phyloP scores from a whole-genome alignment of 2,888 invertebrate species.

The Drosophila longiperda region DNA sequence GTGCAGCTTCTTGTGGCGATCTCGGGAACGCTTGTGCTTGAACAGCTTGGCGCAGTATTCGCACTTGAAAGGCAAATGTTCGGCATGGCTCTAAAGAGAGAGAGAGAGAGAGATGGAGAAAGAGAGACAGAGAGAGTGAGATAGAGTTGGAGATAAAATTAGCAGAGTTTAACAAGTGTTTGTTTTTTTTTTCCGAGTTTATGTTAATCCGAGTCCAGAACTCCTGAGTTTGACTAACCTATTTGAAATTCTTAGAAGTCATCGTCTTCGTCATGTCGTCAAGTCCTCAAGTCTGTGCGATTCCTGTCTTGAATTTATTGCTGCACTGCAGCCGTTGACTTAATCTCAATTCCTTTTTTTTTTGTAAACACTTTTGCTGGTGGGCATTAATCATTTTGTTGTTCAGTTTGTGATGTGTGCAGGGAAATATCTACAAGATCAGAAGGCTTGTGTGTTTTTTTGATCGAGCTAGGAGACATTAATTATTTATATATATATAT shows the following conservation, averaged over 20 bases:
- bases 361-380: neutral
- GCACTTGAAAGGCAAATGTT: slow-evolving; percentile 96
- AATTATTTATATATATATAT: neutral
- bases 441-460: neutral
- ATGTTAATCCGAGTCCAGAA: slow-evolving; percentile 24
- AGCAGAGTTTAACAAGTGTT: slow-evolving; percentile 34
- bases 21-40: slow-evolving; percentile 97
- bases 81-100: slow-evolving; percentile 89
- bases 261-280: slow-evolving; percentile 48
- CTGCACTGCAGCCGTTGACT: slow-evolving; percentile 60
- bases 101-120: neutral
- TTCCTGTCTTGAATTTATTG: slow-evolving; percentile 71
- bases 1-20: slow-evolving; percentile 96
- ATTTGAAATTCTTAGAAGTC: slow-evolving; percentile 78
- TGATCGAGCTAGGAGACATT: neutral
- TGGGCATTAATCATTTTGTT: neutral
- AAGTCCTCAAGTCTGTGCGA: slow-evolving; percentile 33
- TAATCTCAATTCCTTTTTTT: slow-evolving; percentile 43
- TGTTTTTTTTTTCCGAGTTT: slow-evolving; percentile 16
- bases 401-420: slow-evolving; percentile 6
- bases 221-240: slow-evolving; percentile 49
- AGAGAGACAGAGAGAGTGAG: neutral
- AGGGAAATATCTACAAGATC: neutral
- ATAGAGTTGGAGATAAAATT: neutral
- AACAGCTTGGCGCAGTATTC: slow-evolving; percentile 96